Evolutionary conservation across 30 jellyfish, hydroid and myxozoan species (phyloP), one percentile per base, ranked within the genome.

Genomic region (Euphysa ruthae): DNA sequence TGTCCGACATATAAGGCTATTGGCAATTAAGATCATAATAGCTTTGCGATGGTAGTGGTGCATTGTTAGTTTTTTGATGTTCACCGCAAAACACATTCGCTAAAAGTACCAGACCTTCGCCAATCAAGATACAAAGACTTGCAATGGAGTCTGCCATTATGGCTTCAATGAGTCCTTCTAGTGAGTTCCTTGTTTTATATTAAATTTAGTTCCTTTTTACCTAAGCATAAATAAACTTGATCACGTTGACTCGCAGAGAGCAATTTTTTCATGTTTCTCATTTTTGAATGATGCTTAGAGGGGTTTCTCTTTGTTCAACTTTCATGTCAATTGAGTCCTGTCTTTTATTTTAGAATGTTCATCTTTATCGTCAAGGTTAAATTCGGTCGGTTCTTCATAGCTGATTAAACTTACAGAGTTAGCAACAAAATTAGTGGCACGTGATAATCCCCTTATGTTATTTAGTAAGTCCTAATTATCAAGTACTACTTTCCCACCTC

Each of bases 201-300:
- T 7, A 73, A 7, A 22, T 55, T 76, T 12, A 73, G 69, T 27
- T 73, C 85, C 21, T 73, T 72, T 57, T 73, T 73, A 5, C 76
- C 78, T 13, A 73, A 61, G 42, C 60, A 35, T 58, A 56, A 58
- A 71, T 50, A 28, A 20, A 73, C 31, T 57, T 38, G 52, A 42
- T 73, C 78, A 34, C 69, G 75, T 44, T 73, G 85, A 12, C 34
- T 71, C 24, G 85, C 7, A 13, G 85, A 73, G 6, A 73, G 51
- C 1, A 18, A 31, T 32, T 71, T 54, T 33, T 71, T 74, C 52
- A 71, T 23, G 34, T 71, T 51, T 32, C 31, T 19, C 5, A 73
- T 38, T 71, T 52, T 71, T n/a, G n/a, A n/a, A 49, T 51, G 42
- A 38, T 71, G 64, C 14, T 20, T 69, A 12, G 24, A 2, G n/a